Base-by-base conservation (phyloP, 2,113 vertebrate species). In the Eublepharis macularius region DNA sequence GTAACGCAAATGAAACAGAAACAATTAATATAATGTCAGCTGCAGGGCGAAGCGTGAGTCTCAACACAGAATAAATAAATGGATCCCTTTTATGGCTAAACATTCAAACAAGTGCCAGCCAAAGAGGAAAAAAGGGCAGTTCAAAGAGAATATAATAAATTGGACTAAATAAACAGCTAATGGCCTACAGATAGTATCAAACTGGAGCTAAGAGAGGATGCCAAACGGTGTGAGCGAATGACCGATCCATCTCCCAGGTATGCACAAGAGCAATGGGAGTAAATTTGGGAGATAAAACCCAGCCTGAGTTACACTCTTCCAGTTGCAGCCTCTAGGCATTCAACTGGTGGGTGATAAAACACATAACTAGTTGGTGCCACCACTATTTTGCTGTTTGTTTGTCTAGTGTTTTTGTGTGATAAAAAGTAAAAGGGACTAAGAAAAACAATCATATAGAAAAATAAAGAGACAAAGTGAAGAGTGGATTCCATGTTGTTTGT, bases 121-220 rank as follows among this genome's bases (percentile, higher is more conserved):
- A 86, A 60, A 81, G 84, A 88, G 83, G 68, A 79, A 90, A 29
- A 90, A 90, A 69, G 65, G 6, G 85, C 32, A 75, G 43, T 90
- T 92, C 80, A 88, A 87, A 92, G 81, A 84, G 85, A 87, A 85
- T 49, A 34, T 72, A 92, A 87, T 88, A 90, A 92, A 87, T 83
- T 75, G 85, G 57, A 78, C 85, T 85, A 88, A 91, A 88, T 73
- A 89, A 79, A 81, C 45, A 87, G 57, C 13, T 83, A 88, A 83
- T 87, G 89, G 76, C 76, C 85, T 87, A 66, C 78, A 89, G 85
- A 85, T 75, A 83, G 66, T 60, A 80, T 90, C 81, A 11, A 76
- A 87, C 49, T 60, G 43, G 80, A 80, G 32, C 8, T 0, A 8
- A 82, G 66, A 66, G 76, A 83, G 84, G 16, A 9, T 6, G 6